phyloP scores from a whole-genome alignment of 2,888 invertebrate genomes.

The Belgica antarctica region DNA sequence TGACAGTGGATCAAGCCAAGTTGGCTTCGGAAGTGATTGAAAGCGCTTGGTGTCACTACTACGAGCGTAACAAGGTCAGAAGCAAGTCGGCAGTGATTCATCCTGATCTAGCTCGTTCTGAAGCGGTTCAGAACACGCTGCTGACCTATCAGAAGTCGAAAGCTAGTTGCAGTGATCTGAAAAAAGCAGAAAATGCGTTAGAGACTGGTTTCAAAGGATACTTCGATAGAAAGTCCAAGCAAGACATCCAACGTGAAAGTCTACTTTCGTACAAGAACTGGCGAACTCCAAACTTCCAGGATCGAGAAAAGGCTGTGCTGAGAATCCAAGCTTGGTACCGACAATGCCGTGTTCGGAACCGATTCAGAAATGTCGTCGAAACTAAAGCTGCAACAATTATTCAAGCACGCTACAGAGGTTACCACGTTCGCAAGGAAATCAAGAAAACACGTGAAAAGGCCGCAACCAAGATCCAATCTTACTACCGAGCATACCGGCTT shows the following conservation, averaged over 20 bases:
- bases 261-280: not conserved
- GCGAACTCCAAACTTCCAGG: constrained; percentile 7
- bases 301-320: constrained; percentile 10
- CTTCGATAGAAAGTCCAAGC: not conserved
- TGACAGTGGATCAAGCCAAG: constrained; percentile 50
- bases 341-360: constrained; percentile 45
- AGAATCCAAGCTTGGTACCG: constrained; percentile 47
- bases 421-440: not conserved
- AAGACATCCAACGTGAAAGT: not conserved
- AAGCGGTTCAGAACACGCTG: constrained; percentile 18
- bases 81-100: not conserved
- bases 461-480: constrained; percentile 45
- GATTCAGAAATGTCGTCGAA: not conserved
- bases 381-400: not conserved
- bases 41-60: constrained; percentile 51
- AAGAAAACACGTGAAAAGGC: constrained; percentile 2
- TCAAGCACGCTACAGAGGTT: not conserved
- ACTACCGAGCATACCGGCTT: constrained; percentile 47
- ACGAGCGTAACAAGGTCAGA: constrained; percentile 47
- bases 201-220: constrained; percentile 17
- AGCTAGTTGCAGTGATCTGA: not conserved
- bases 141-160: not conserved
- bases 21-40: constrained; percentile 50
- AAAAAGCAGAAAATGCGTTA: not conserved
- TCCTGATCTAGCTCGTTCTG: not conserved